A percentile compares a stretch with the other conserved stretches of the same genome.
phyloP scores from a whole-genome alignment of 2,797 vertebrate species.

The Rachycentron canadum region DNA sequence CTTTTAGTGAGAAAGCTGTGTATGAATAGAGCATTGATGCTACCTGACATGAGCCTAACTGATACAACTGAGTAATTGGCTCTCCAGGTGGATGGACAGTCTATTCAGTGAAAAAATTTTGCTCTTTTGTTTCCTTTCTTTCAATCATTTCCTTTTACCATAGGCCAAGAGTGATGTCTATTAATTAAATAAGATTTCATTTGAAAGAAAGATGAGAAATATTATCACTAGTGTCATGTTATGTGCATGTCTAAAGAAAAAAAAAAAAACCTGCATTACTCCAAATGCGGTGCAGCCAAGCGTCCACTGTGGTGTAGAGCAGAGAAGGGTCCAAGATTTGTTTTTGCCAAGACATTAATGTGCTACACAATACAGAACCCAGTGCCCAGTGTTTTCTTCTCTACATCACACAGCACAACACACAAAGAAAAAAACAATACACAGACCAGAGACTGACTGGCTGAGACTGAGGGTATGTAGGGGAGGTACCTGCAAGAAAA shows the following conservation, averaged over 20 bases:
- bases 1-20: neutral
- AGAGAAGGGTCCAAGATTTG: constrained; percentile 31
- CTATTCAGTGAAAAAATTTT: neutral
- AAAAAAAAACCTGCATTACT: neutral
- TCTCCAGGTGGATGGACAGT: neutral
- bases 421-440: constrained; percentile 15
- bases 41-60: neutral
- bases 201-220: constrained; percentile 25
- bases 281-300: constrained; percentile 17
- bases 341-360: constrained; percentile 48
- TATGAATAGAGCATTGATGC: neutral
- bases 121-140: neutral
- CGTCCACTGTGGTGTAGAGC: constrained; percentile 14
- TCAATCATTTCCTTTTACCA: neutral
- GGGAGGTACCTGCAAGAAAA: constrained; percentile 20
- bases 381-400: constrained; percentile 34
- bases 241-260: constrained; percentile 6
- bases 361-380: constrained; percentile 17
- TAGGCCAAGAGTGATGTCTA: neutral
- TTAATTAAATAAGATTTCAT: neutral
- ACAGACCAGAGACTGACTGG: neutral
- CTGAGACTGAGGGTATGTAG: neutral
- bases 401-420: neutral
- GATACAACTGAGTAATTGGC: neutral
- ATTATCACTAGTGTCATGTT: constrained; percentile 20